phyloP scores from a whole-genome alignment of 53 echinoderm and acorn worm species.

The Mesocentrotus franciscanus region DNA sequence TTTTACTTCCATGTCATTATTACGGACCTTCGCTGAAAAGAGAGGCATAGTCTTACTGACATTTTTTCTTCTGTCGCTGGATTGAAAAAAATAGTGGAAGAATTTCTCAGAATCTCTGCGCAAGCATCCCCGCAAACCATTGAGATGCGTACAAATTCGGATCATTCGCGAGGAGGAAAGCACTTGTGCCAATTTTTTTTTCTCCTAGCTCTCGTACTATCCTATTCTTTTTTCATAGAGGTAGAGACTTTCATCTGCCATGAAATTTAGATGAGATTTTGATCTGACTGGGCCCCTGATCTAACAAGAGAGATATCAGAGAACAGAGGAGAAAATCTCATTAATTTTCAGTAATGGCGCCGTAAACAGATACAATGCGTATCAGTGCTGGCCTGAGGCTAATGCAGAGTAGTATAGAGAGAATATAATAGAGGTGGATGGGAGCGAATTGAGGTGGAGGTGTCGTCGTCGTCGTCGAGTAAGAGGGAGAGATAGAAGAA shows the following conservation, averaged over 20 bases:
- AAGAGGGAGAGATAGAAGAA: neutral
- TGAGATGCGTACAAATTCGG: neutral
- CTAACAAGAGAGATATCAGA: slow-evolving; percentile 58
- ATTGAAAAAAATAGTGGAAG: neutral
- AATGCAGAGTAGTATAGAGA: slow-evolving; percentile 11
- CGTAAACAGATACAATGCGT: slow-evolving; percentile 78
- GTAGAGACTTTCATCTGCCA: slow-evolving; percentile 55
- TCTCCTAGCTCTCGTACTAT: neutral
- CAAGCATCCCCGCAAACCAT: neutral
- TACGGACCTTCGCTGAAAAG: too few relatives aligned
- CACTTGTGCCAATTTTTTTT: slow-evolving; percentile 23
- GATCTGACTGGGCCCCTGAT: slow-evolving; percentile 53
- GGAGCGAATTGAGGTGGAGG: slow-evolving; percentile 6
- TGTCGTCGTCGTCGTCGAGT: neutral
- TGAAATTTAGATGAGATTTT: slow-evolving; percentile 69
- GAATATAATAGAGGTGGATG: slow-evolving; percentile 39
- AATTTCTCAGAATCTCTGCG: neutral
- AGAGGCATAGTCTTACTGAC: slow-evolving; percentile 9
- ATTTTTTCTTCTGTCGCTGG: neutral
- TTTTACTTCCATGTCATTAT: slow-evolving; percentile 59
- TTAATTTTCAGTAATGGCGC: slow-evolving; percentile 82
- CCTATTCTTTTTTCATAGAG: neutral
- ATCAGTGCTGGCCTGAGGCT: slow-evolving; percentile 59
- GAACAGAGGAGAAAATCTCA: slow-evolving; percentile 79
- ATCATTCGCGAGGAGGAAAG: neutral